Evolutionary conservation across 2,888 invertebrate genomes (phyloP), one percentile per base, ranked within the genome.

Genomic region (Spodoptera picta): DNA sequence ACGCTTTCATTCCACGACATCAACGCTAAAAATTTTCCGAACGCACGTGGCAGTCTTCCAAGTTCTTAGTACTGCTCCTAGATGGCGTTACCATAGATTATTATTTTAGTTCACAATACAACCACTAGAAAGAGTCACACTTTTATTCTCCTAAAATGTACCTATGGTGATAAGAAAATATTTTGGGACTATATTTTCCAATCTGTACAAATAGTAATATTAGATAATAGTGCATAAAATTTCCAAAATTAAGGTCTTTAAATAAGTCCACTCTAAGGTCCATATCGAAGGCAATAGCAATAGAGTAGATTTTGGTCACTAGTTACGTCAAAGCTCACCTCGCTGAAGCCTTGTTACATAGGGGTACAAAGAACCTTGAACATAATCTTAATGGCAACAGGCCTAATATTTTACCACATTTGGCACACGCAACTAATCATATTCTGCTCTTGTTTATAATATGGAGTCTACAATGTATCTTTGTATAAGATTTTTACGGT

Each of bases 11-110:
- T 62, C 63, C 63, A 63, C 27, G 31, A 14, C 43, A 53, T n/a
- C 48, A 5, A 19, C 43, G 23, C 58, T 64, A 61, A 68, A 67
- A 61, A 51, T 69, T 58, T 63, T 69, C 68, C 74, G 47, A 57
- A 46, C 9, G 44, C 12, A 24, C n/a, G 19, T 80, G 82, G 81
- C 76, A 60, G 23, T 3, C 56, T 14, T 75, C 68, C 81, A 80
- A 80, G 69, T 83, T 75, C 69, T 41, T 19, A 2, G 0, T 0
- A n/a, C 4, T 4, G 9, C n/a, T 24, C 24, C 63, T 65, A 84
- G 84, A 73, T 79, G 84, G 84, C 83, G 82, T 63, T 80, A 53
- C 60, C 31, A 4, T 12, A 41, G 46, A 53, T 49, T 12, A 0
- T 24, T 31, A 19, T 4, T 36, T 24, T 49, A n/a, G 9, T 56